A percentile compares a stretch with the other conserved stretches of the same genome.
phyloP scores from a whole-genome alignment of 2,113 vertebrate genomes.

The Oreochromis spilurus region DNA sequence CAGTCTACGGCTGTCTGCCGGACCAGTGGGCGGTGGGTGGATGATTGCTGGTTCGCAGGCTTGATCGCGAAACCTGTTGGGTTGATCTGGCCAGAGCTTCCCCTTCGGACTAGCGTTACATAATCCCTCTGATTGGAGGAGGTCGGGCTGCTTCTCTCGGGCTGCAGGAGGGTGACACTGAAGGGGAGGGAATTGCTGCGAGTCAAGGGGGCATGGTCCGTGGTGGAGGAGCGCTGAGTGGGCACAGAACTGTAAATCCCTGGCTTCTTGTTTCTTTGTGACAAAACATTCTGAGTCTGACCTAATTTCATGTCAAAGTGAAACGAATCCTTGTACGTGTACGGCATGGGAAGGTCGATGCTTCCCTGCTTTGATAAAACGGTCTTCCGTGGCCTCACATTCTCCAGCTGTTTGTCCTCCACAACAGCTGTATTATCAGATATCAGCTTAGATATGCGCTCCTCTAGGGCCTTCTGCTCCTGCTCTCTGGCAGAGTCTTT shows the following conservation, averaged over 20 bases:
- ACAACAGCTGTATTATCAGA: conserved; percentile 90
- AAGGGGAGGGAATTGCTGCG: conserved; percentile 90
- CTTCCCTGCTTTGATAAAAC: conserved; percentile 91
- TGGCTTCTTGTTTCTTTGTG: conserved; percentile 63
- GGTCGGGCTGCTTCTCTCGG: conserved; percentile 31
- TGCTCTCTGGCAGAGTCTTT: conserved; percentile 54
- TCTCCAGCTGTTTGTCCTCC: conserved; percentile 86
- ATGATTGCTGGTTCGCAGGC: conserved; percentile 72
- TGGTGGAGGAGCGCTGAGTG: conserved; percentile 76
- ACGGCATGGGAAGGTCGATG: conserved; percentile 93
- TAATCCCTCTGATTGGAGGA: conserved; percentile 40
- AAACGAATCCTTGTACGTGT: conserved; percentile 94
- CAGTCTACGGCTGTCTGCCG: conserved; percentile 90
- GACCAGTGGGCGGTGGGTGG: conserved; percentile 84
- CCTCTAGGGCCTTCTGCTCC: conserved; percentile 83
- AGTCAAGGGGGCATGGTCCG: conserved; percentile 78
- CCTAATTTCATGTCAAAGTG: conserved; percentile 87
- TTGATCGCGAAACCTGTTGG: conserved; percentile 57
- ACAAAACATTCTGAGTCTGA: conserved; percentile 57
- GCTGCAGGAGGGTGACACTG: conserved; percentile 63
- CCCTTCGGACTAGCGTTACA: conserved; percentile 28
- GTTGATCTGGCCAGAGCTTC: conserved; percentile 56
- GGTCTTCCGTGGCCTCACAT: conserved; percentile 88
- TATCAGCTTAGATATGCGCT: conserved; percentile 88
- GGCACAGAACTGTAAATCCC: conserved; percentile 83